phyloP scores from a whole-genome alignment of 1,140 invertebrate genomes.

The Lethrus apterus region DNA sequence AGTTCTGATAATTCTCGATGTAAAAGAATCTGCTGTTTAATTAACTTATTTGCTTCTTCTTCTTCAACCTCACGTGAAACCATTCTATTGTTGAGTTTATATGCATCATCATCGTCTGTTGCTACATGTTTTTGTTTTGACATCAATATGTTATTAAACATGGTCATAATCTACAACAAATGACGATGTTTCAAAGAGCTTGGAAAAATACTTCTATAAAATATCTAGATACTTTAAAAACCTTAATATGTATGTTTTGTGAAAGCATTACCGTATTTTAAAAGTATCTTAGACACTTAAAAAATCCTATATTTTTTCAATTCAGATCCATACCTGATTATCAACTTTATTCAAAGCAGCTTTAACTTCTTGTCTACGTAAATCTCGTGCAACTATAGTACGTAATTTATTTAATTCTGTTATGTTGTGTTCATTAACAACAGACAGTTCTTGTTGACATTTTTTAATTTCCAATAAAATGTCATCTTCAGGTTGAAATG shows the following conservation, averaged over 20 bases:
- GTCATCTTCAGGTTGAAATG: slow-evolving; percentile 68
- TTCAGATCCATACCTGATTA: slow-evolving; percentile 53
- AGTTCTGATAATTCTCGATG: slow-evolving; percentile 28
- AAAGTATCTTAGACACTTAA: no score
- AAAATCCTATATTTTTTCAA: no score
- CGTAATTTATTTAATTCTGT: slow-evolving; percentile 56
- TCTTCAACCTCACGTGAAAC: slow-evolving; percentile 29
- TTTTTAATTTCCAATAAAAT: slow-evolving; percentile 77
- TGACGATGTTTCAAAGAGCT: no score
- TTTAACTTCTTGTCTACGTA: slow-evolving; percentile 59
- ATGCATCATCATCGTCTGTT: slow-evolving; percentile 25
- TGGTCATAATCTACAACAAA: slow-evolving; percentile 30
- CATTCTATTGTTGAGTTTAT: slow-evolving; percentile 22
- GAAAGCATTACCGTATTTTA: not conserved
- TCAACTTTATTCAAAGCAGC: slow-evolving; percentile 61
- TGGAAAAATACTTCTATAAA: not conserved
- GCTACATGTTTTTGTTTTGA: slow-evolving; percentile 28
- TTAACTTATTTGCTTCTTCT: slow-evolving; percentile 29
- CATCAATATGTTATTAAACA: slow-evolving; percentile 33
- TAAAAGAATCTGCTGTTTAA: slow-evolving; percentile 30
- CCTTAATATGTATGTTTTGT: not conserved
- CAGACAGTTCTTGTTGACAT: slow-evolving; percentile 72
- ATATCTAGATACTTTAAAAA: not conserved
- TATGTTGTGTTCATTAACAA: slow-evolving; percentile 62
- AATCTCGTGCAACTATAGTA: slow-evolving; percentile 53